Conservation (phyloP, 2,113 vertebrate genomes). For the Alethe castanea region DNA sequence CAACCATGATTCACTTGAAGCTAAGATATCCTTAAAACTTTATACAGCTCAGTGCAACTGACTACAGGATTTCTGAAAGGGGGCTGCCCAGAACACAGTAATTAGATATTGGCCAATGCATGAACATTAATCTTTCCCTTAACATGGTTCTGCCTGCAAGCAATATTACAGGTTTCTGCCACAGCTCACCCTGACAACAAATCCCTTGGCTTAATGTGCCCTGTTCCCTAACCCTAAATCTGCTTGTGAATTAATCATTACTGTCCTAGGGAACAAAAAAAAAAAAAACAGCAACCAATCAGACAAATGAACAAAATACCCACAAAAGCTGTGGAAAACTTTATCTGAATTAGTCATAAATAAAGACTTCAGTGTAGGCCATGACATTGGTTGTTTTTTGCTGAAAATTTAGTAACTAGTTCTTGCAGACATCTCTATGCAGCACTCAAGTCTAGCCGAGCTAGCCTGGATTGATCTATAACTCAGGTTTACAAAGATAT, state of each 20-base stretch:
- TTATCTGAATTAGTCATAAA: conserved; percentile 9
- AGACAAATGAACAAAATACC: neutral
- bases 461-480: neutral
- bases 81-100: neutral
- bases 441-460: neutral
- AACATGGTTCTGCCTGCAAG: neutral
- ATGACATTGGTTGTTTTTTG: neutral
- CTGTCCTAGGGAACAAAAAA: neutral
- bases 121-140: neutral
- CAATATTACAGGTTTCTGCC: neutral
- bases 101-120: neutral
- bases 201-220: neutral
- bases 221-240: neutral
- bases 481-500: neutral
- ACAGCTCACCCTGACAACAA: neutral
- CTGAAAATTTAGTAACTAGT: neutral
- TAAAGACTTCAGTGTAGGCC: neutral
- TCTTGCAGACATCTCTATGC: neutral
- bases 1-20: neutral
- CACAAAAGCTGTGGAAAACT: neutral
- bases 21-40: neutral
- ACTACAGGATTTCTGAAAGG: neutral
- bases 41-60: neutral
- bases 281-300: no score
- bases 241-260: neutral